Conservation (phyloP, 2,888 invertebrate species). For the Drosophila vallismaia region DNA sequence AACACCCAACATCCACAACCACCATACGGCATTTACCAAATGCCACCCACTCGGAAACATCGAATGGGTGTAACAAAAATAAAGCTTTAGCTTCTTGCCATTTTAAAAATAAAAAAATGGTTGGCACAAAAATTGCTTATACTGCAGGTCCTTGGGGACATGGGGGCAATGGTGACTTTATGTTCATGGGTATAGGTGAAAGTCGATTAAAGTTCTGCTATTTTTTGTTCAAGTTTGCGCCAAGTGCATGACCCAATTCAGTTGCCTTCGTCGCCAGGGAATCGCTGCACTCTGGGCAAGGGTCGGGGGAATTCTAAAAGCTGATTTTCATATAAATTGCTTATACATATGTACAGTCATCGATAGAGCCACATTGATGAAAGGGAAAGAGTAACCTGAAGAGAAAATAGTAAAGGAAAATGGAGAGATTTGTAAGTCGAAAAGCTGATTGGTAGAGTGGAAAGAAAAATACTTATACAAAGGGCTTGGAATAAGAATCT, state of each 20-base stretch:
- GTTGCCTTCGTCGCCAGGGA: conserved; percentile 18
- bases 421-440: conserved; percentile 21
- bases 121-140: conserved; percentile 31
- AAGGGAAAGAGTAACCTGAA: not conserved
- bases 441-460: conserved; percentile 39
- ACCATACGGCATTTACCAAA: not conserved
- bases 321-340: conserved; percentile 52
- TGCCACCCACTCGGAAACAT: conserved; percentile 36
- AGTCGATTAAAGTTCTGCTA: conserved; percentile 49
- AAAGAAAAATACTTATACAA: conserved; percentile 19
- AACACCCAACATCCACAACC: not conserved
- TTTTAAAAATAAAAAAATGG: conserved; percentile 48
- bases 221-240: conserved; percentile 35
- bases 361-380: conserved; percentile 14
- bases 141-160: conserved; percentile 12
- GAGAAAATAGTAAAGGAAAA: not conserved
- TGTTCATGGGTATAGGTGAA: conserved; percentile 18
- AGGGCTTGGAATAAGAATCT: not conserved
- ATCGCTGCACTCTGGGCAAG: conserved; percentile 9
- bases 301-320: conserved; percentile 36
- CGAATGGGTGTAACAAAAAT: conserved; percentile 44
- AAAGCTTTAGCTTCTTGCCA: conserved; percentile 51
- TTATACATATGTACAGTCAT: conserved; percentile 38
- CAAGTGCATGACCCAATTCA: conserved; percentile 54
- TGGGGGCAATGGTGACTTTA: not conserved